A percentile compares a stretch with the other conserved stretches of the same genome.
These are phyloP conservation scores for Ciconia stormi DNA, from an alignment of 2,113 vertebrate genomes.

Conservation along the genomic window DNA sequence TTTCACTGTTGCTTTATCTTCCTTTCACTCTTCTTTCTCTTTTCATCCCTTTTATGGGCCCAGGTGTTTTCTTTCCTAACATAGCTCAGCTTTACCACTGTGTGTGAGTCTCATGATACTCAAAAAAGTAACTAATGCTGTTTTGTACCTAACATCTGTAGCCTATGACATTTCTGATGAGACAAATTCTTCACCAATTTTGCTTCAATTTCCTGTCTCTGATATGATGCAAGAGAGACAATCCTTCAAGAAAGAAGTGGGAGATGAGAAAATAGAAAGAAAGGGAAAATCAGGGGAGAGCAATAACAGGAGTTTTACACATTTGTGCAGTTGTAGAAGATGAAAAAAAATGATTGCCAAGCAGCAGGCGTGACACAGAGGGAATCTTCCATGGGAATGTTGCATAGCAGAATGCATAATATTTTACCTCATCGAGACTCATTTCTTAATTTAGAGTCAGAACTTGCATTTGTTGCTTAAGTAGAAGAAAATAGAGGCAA, in stretches of 20 bases:
- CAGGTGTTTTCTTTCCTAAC: background rate
- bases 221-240: background rate
- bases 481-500: background rate
- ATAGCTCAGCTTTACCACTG: background rate
- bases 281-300: background rate
- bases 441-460: background rate
- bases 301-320: background rate
- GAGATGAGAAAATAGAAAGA: background rate
- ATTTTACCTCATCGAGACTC: background rate
- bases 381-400: background rate
- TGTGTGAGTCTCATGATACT: background rate
- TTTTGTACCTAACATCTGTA: background rate
- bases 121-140: background rate
- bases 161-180: background rate
- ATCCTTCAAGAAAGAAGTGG: background rate
- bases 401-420: background rate
- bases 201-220: background rate
- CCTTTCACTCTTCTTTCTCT: background rate
- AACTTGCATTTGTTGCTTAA: background rate
- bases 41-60: background rate
- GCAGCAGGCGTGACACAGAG: background rate
- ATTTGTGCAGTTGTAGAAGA: background rate
- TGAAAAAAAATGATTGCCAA: background rate
- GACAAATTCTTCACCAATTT: background rate
- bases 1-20: background rate